Evolutionary conservation across 2,888 invertebrate genomes (phyloP), one percentile per base, ranked within the genome.

Genomic region (Sinhomidia bicolor): DNA sequence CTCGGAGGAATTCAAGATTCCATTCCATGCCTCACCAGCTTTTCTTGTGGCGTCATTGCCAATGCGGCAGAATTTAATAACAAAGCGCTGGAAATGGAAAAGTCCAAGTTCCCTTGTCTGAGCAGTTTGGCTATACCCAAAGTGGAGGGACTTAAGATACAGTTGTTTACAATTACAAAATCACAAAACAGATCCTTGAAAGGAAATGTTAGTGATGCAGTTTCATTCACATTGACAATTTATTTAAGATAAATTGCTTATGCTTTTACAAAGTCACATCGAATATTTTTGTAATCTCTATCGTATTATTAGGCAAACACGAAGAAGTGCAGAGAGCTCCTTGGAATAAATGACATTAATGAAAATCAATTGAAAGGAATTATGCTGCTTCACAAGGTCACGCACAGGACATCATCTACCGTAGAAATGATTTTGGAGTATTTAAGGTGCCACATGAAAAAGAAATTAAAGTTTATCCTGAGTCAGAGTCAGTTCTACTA

Each of bases 351-450:
- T 6, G 14, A 41, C 1, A 62, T 54, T 0, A 51, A 26, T 7
- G 90, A 89, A 36, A 90, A 90, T 23, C 87, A 90, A 32, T 86
- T 92, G 2, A 91, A 91, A 83, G 92, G 91, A 57, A 91, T 92
- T 47, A 57, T 91, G 23, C 29, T 91, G 12, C 81, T 92, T 29
- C 85, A 89, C 17, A 85, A 89, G 47, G 78, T 54, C 14, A 57
- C 41, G 1, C 81, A 80, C 9, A 32, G 85, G 10, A 65, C 84
- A 12, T 51, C 85, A 0, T 74, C 85, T 12, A 32, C 88, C 10
- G 78, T 84, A 23, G 76, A 84, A 74, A 80, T 89, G 0, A 23
- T 90, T 12, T 51, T 62, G 14, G 41, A 80, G n/a, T 90, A 90
- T 20, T 51, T 90, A 12, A 62, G 68, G 90, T n/a, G n/a, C n/a